These are phyloP conservation scores for Dicerorhinus sumatrensis DNA, from an alignment of 2,113 vertebrate species.

Conservation along the genomic window DNA sequence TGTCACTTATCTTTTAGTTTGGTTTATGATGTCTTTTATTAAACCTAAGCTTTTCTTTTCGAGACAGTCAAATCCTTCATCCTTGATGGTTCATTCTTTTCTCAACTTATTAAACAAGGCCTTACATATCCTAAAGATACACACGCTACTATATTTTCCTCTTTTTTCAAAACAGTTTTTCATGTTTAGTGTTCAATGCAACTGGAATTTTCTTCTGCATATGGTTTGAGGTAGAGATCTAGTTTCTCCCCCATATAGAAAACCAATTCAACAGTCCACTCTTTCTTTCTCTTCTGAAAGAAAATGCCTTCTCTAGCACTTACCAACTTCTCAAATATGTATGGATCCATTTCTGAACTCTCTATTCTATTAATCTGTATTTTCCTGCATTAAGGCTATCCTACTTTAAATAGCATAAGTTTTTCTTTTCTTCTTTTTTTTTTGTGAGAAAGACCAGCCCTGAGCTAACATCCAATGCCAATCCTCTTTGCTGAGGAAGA, in stretches of 20 bases:
- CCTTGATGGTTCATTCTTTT: not conserved
- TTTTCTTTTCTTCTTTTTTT: not conserved
- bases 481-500: no score
- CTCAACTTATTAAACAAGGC: not conserved
- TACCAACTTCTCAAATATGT: not conserved
- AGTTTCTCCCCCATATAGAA: not conserved
- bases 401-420: not conserved
- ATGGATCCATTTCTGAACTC: conserved; percentile 13
- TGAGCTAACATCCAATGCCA: no score
- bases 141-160: not conserved
- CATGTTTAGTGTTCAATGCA: not conserved
- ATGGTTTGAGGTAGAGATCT: not conserved
- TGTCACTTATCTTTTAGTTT: not conserved
- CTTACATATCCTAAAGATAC: not conserved
- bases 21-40: not conserved
- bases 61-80: not conserved
- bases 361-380: not conserved
- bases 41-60: not conserved
- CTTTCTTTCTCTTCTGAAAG: not conserved
- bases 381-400: not conserved
- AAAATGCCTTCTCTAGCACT: conserved; percentile 22
- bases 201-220: conserved; percentile 29
- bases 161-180: not conserved
- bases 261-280: not conserved
- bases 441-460: no score